Conservation (phyloP, 2,888 invertebrate species). For the Aphrophora alni region DNA sequence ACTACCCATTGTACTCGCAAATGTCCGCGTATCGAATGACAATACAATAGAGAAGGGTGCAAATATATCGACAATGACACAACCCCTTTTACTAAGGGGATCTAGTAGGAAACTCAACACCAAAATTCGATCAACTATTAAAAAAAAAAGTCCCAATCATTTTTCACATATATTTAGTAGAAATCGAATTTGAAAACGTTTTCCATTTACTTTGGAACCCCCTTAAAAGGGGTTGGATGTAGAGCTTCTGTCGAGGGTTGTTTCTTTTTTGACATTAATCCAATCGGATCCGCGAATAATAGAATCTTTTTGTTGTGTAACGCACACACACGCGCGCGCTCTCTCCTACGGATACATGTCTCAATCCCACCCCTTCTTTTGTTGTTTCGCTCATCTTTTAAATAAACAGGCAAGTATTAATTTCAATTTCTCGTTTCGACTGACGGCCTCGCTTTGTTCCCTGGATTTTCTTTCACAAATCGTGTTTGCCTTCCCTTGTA, state of each 20-base stretch:
- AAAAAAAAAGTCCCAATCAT: constrained; percentile 32
- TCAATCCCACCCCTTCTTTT: constrained; percentile 30
- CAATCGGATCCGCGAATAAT: constrained; percentile 49
- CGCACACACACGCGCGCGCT: constrained; percentile 40
- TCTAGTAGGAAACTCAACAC: constrained; percentile 28
- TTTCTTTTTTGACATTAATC: constrained; percentile 42
- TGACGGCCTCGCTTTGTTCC: neutral
- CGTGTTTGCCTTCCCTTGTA: neutral
- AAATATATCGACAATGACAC: neutral
- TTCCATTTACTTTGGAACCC: constrained; percentile 35
- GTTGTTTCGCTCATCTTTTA: constrained; percentile 32
- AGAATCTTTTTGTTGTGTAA: constrained; percentile 51
- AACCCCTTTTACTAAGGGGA: constrained; percentile 24
- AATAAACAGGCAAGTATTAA: constrained; percentile 41
- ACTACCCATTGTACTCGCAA: neutral
- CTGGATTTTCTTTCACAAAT: neutral
- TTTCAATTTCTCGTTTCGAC: constrained; percentile 34
- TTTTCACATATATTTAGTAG: constrained; percentile 42
- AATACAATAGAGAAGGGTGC: neutral
- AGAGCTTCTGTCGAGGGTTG: constrained; percentile 25
- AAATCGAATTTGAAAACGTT: constrained; percentile 43
- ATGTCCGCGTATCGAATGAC: constrained; percentile 22
- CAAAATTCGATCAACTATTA: constrained; percentile 32
- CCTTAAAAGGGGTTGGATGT: constrained; percentile 18
- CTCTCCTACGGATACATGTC: constrained; percentile 45